Conservation (phyloP, 2,888 invertebrate species). For the Notodonta dromedarius region DNA sequence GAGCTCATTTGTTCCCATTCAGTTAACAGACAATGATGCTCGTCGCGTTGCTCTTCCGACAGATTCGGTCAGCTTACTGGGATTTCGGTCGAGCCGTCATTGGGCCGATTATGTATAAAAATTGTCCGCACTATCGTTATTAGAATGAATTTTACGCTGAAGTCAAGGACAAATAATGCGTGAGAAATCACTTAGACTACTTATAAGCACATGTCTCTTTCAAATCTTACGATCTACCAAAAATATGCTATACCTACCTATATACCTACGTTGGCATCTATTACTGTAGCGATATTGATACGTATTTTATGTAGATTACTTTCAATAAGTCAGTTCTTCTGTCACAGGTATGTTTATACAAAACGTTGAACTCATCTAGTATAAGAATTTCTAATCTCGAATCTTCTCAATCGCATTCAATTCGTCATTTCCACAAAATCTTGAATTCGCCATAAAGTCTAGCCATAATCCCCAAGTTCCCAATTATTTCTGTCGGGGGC, state of each 20-base stretch:
- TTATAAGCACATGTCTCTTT: too few relatives aligned
- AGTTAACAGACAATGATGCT: constrained; percentile 68
- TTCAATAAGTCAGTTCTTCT: too few relatives aligned
- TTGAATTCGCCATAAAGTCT: constrained; percentile 67
- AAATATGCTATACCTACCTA: too few relatives aligned
- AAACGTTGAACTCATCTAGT: background rate
- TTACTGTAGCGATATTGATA: too few relatives aligned
- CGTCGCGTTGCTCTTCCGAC: constrained; percentile 47
- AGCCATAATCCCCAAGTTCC: constrained; percentile 75
- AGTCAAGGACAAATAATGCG: too few relatives aligned
- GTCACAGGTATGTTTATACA: too few relatives aligned
- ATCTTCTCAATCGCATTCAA: constrained; percentile 21
- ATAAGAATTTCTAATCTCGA: background rate
- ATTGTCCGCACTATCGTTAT: background rate
- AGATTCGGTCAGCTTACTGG: constrained; percentile 57
- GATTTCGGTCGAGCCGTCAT: constrained; percentile 52
- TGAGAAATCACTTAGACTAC: too few relatives aligned
- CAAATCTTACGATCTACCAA: too few relatives aligned
- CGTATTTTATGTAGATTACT: too few relatives aligned
- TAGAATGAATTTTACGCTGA: background rate
- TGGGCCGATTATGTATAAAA: constrained; percentile 4
- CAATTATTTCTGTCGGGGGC: constrained; percentile 80
- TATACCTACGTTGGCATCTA: too few relatives aligned
- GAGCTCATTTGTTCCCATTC: constrained; percentile 76
- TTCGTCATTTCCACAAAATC: constrained; percentile 45